Evolutionary conservation across 53 echinoderm and acorn worm species (phyloP).

Genomic region (Holothuria leucospilota): DNA sequence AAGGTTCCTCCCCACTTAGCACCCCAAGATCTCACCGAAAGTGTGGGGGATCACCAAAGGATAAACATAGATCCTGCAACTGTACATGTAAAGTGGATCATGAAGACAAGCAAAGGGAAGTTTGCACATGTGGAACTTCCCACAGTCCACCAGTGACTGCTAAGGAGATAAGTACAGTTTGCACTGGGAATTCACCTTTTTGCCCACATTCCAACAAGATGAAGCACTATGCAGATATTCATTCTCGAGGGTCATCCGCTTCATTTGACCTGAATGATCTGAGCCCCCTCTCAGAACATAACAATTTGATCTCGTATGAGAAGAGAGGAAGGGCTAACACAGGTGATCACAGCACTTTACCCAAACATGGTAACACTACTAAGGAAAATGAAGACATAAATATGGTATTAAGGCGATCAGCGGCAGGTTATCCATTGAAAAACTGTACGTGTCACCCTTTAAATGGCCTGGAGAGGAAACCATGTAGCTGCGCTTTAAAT

Average conservation of each 20-base stretch:
- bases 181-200: conserved; percentile 86
- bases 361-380: neutral
- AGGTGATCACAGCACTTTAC: conserved; percentile 6
- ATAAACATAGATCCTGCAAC: conserved; percentile 55
- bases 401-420: conserved; percentile 11
- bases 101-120: conserved; percentile 60
- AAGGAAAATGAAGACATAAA: neutral
- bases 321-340: conserved; percentile 34
- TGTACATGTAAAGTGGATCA: conserved; percentile 36
- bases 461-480: conserved; percentile 15
- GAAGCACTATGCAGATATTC: conserved; percentile 57
- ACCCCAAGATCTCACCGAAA: conserved; percentile 55
- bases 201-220: conserved; percentile 81
- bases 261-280: conserved; percentile 24
- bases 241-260: neutral
- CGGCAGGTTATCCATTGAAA: neutral
- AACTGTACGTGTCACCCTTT: conserved; percentile 24
- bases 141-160: conserved; percentile 52
- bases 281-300: conserved; percentile 6
- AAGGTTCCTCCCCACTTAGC: conserved; percentile 5
- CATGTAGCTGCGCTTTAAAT: conserved; percentile 27
- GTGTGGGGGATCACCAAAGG: conserved; percentile 52
- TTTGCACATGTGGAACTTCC: conserved; percentile 66
- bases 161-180: conserved; percentile 55
- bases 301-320: neutral